phyloP scores from a whole-genome alignment of 2,113 vertebrate genomes.

The Sebastes schlegelii region DNA sequence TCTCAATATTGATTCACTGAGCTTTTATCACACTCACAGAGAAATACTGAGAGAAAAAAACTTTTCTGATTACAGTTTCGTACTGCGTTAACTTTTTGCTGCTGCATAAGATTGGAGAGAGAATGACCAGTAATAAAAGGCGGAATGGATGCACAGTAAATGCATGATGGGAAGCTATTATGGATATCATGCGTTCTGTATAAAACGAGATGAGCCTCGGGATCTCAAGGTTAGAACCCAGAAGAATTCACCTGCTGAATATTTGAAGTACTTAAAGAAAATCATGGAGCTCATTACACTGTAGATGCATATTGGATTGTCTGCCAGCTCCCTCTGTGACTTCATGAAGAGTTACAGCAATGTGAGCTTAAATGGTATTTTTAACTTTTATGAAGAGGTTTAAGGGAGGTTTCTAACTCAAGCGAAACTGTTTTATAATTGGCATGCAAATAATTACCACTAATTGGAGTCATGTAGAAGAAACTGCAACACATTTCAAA shows the following conservation, averaged over 20 bases:
- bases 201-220: not conserved
- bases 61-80: not conserved
- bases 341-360: not conserved
- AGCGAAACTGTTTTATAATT: not conserved
- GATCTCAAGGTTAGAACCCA: slow-evolving; percentile 6
- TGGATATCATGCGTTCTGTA: not conserved
- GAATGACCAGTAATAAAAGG: not conserved
- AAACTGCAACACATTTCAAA: not conserved
- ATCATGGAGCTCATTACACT: not conserved
- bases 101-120: not conserved
- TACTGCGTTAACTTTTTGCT: not conserved
- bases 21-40: slow-evolving; percentile 1
- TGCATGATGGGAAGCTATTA: not conserved
- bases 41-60: not conserved
- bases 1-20: slow-evolving; percentile 21
- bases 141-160: not conserved
- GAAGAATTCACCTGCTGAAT: slow-evolving; percentile 11
- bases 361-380: not conserved
- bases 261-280: not conserved
- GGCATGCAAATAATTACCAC: not conserved
- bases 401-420: not conserved
- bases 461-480: slow-evolving; percentile 10
- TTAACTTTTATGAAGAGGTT: not conserved
- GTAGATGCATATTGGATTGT: not conserved
- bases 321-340: slow-evolving; percentile 2